Evolutionary conservation across 2,888 invertebrate genomes (phyloP).

Genomic region (Diogma glabrata): DNA sequence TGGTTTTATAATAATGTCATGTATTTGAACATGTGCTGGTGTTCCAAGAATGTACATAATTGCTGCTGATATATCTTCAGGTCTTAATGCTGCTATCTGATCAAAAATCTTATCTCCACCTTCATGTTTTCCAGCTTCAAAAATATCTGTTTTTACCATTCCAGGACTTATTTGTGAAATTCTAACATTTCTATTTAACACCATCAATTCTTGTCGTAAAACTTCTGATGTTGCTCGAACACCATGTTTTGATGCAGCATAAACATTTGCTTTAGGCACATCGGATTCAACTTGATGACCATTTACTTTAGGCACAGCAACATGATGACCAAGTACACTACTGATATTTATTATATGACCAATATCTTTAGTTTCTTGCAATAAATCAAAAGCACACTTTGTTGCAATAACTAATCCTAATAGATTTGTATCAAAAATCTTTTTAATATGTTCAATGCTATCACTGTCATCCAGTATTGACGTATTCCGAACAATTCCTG

Average conservation of each 20-base stretch:
- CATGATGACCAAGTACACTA: constrained; percentile 28
- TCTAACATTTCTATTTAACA: not conserved
- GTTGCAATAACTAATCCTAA: constrained; percentile 35
- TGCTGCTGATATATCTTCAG: constrained; percentile 2
- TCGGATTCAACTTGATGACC: no score
- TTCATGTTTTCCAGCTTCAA: no score
- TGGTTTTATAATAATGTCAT: constrained; percentile 6
- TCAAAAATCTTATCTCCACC: no score
- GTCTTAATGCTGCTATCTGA: no score
- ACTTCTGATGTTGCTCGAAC: constrained; percentile 18
- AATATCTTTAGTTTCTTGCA: constrained; percentile 33
- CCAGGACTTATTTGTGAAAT: constrained; percentile 1
- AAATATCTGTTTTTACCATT: constrained; percentile 1
- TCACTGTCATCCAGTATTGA: constrained; percentile 20
- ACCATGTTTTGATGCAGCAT: constrained; percentile 4
- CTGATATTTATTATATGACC: constrained; percentile 40
- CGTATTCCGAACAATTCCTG: constrained; percentile 32
- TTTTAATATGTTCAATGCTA: constrained; percentile 23
- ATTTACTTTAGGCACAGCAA: no score
- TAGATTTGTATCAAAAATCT: constrained; percentile 36
- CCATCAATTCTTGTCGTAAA: constrained; percentile 20
- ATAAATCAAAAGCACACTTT: constrained; percentile 37
- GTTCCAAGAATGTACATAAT: not conserved
- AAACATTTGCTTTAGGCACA: constrained; percentile 13
- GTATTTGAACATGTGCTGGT: constrained; percentile 7